Percentiles rank a stretch among this genome's conserved stretches.
phyloP scores from a whole-genome alignment of 1,140 invertebrate genomes.

The Macrostomum lignano region DNA sequence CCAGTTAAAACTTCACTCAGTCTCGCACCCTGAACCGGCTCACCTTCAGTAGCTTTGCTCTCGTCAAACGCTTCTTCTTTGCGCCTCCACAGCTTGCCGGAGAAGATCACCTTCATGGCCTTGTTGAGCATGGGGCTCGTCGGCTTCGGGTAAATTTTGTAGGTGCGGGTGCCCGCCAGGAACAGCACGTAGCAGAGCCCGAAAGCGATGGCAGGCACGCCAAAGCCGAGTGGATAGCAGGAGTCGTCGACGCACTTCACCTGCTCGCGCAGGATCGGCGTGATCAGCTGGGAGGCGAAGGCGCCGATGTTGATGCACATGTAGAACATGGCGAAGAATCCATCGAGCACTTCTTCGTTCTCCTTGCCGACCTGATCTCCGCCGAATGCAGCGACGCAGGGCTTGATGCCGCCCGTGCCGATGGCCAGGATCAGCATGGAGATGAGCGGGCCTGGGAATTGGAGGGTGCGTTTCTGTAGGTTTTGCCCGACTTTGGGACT shows the following conservation, averaged over 20 bases:
- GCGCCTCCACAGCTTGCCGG: slow-evolving; percentile 1
- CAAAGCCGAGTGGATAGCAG: slow-evolving; percentile 68
- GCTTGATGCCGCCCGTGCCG: slow-evolving; percentile 54
- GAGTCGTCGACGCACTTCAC: slow-evolving; percentile 24
- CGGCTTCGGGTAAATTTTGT: slow-evolving; percentile 4
- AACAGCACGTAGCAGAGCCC: slow-evolving; percentile 34
- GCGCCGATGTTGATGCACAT: slow-evolving; percentile 71
- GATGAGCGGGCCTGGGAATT: slow-evolving; percentile 19
- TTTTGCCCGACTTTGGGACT: neutral
- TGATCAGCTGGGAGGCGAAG: slow-evolving; percentile 56
- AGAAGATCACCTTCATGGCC: slow-evolving; percentile 1
- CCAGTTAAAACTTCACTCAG: too few species aligned
- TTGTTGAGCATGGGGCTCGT: slow-evolving; percentile 5
- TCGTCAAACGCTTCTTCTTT: too few species aligned
- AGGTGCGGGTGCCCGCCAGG: slow-evolving; percentile 7
- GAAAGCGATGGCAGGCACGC: slow-evolving; percentile 48
- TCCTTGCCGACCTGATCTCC: slow-evolving; percentile 45
- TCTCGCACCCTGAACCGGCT: too few species aligned
- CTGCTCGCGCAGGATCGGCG: slow-evolving; percentile 43
- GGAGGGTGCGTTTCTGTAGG: slow-evolving; percentile 23
- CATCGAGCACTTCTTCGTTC: slow-evolving; percentile 29
- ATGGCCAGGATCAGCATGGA: slow-evolving; percentile 21
- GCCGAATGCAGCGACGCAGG: slow-evolving; percentile 79
- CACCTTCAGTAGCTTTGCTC: too few species aligned
- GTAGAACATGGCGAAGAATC: slow-evolving; percentile 74